Base-by-base conservation (phyloP, 2,888 invertebrate species). In the Keiferia lycopersicella region DNA sequence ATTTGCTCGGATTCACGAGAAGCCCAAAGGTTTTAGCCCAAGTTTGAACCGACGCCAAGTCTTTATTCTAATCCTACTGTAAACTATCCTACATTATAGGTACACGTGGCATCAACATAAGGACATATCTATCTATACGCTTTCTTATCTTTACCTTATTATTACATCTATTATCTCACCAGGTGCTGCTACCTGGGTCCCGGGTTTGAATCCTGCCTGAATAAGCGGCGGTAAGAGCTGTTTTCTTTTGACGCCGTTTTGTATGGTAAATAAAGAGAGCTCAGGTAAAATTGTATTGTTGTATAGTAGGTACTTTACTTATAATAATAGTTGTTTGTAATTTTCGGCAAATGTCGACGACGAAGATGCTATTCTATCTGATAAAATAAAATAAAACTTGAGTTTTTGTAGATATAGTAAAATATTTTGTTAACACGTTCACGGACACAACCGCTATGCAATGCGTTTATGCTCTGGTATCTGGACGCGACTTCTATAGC, bases 161-260 rank as follows among this genome's bases (percentile, higher is more conserved):
- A 56, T 56, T 56, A 56, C 18, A 6, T 34, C 26, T 41, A 41
- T 34, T 34, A 8, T 34, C 20, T n/a, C n/a, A 57, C 56, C 57
- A 57, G 45, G 56, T 63, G 56, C 22, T 26, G 41, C 62, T 57
- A 57, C 62, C 62, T 63, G 57, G 51, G 34, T 34, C 26, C 56
- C 34, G 56, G 56, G 56, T 56, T 56, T 34, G 56, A 56, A 16
- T 30, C 34, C 56, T 26, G 11, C 34, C 56, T 26, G 16, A n/a
- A 56, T 26, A 16, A 20, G 14, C 20, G 51, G 51, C 56, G 56
- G 56, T 34, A 16, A 14, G n/a, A 56, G 34, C 11, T 34, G 56
- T 58, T 58, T 39, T 18, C 58, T 58, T 58, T 58, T 39, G 39
- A 58, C 58, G 7, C 39, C 26, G 38, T 39, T 58, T 39, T 58